These are phyloP conservation scores for Aporophyla nigra DNA, from an alignment of 2,888 invertebrate genomes.

Conservation along the genomic window DNA sequence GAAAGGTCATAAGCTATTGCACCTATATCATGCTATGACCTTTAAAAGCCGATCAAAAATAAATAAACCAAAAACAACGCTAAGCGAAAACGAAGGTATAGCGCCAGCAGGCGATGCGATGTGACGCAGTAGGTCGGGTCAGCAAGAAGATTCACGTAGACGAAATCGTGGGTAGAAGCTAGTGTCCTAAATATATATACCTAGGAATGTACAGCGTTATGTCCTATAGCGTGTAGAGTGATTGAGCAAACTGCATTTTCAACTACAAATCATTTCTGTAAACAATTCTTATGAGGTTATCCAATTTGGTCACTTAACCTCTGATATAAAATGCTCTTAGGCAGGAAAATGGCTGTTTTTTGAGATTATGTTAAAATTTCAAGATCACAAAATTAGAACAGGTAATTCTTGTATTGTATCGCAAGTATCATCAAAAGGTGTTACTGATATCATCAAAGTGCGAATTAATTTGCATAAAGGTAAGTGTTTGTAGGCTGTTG, in stretches of 20 bases:
- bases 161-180: too few species aligned
- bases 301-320: neutral
- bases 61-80: neutral
- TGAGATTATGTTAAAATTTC: neutral
- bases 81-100: too few species aligned
- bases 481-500: neutral
- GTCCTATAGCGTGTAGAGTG: neutral
- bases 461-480: conserved; percentile 5
- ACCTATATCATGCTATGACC: neutral
- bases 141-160: too few species aligned
- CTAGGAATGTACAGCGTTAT: neutral
- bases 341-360: neutral
- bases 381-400: conserved; percentile 3
- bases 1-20: neutral
- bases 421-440: neutral
- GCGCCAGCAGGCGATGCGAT: too few species aligned
- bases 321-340: neutral
- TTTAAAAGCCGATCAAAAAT: neutral
- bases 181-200: neutral
- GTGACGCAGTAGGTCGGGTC: too few species aligned
- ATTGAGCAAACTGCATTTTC: neutral
- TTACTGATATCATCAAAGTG: neutral
- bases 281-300: neutral
- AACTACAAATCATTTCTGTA: neutral
- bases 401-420: conserved; percentile 6